These are phyloP conservation scores for Muscicapa adusta DNA, from an alignment of 2,113 vertebrate genomes.

Conservation along the genomic window DNA sequence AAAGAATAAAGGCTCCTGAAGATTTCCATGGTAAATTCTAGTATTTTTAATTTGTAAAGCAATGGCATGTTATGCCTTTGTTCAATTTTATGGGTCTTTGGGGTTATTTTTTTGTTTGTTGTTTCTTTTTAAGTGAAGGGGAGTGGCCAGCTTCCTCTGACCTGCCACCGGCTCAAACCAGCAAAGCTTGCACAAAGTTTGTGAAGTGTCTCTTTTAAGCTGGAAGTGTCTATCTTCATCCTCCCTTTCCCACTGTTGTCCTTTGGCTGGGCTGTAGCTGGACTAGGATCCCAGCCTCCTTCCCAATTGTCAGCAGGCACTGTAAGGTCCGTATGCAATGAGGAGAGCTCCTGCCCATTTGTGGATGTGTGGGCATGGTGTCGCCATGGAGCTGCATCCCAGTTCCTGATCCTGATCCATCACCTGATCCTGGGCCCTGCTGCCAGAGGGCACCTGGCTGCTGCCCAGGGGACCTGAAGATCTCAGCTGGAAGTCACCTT, in stretches of 20 bases:
- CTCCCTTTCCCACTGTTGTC: not conserved
- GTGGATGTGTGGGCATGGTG: fast-evolving
- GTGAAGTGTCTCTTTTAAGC: not conserved
- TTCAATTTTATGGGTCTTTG: not conserved
- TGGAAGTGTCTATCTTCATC: not conserved
- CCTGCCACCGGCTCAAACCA: not conserved
- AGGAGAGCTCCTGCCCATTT: fast-evolving
- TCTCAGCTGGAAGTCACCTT: not conserved
- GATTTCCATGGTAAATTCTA: not conserved
- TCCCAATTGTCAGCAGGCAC: not conserved
- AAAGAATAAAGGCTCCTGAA: not conserved
- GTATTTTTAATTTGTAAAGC: not conserved
- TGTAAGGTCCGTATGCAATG: fast-evolving
- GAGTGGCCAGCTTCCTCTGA: not conserved
- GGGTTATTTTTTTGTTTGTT: not conserved
- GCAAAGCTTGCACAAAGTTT: not conserved
- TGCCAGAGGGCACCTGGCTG: not conserved
- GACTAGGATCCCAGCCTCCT: not conserved
- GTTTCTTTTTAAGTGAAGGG: not conserved
- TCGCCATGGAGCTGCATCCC: fast-evolving
- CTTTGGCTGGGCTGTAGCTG: not conserved
- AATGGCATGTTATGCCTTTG: not conserved
- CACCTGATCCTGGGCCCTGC: fast-evolving
- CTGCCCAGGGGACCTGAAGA: not conserved
- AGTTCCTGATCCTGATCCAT: not conserved